Conservation (phyloP, 2,113 vertebrate species). For the Polypterus senegalus region DNA sequence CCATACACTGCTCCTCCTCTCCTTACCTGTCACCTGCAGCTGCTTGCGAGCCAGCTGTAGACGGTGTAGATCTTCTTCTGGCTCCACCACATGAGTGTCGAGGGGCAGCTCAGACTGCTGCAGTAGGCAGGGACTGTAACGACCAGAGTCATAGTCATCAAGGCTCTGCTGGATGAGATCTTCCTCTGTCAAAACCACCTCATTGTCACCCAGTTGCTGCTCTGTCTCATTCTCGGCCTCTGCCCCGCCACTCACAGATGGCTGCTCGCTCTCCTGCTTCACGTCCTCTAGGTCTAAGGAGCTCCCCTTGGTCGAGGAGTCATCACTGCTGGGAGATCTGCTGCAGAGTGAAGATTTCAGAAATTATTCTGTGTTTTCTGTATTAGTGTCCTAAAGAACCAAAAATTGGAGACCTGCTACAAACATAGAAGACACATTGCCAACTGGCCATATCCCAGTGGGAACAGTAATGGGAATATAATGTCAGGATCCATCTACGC, state of each 20-base stretch:
- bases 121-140: conserved; percentile 82
- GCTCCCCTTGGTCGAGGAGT: conserved; percentile 12
- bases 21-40: conserved; percentile 79
- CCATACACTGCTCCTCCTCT: not conserved
- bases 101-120: conserved; percentile 71
- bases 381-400: too few species aligned
- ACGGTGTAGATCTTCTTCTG: conserved; percentile 69
- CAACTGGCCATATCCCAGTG: too few species aligned
- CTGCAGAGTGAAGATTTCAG: too few species aligned
- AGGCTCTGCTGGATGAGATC: conserved; percentile 94
- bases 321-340: conserved; percentile 6
- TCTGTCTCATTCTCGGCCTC: conserved; percentile 28
- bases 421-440: too few species aligned
- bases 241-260: conserved; percentile 4
- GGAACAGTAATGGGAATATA: too few species aligned
- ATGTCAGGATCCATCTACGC: too few species aligned
- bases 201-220: conserved; percentile 44
- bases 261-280: conserved; percentile 10
- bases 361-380: too few species aligned
- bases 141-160: conserved; percentile 80
- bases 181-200: conserved; percentile 86
- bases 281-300: conserved; percentile 21
- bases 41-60: conserved; percentile 72
- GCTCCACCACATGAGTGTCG: conserved; percentile 71
- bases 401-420: too few species aligned